Conservation (phyloP, 2,888 invertebrate species). For the Lepetodrilus schrolli region DNA sequence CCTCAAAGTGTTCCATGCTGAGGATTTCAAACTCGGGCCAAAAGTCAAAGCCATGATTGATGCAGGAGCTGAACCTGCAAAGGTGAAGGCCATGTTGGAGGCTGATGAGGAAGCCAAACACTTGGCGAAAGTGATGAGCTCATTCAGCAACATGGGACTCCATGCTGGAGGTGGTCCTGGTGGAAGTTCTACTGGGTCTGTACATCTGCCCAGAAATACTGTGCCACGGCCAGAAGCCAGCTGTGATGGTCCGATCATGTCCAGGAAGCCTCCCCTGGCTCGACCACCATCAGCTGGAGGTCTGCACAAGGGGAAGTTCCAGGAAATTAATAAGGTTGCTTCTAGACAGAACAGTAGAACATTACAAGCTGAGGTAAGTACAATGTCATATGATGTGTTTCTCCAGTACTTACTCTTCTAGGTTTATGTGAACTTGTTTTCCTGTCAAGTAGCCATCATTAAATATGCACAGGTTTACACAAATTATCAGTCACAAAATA, state of each 20-base stretch:
- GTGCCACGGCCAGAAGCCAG: slow-evolving; percentile 39
- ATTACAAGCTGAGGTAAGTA: too few species aligned
- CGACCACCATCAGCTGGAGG: slow-evolving; percentile 58
- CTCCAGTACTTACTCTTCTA: too few species aligned
- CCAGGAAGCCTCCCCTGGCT: slow-evolving; percentile 33
- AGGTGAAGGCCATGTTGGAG: slow-evolving; percentile 51
- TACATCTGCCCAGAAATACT: slow-evolving; percentile 37
- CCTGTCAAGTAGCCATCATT: too few species aligned
- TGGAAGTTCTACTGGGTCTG: slow-evolving; percentile 42
- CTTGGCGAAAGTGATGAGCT: slow-evolving; percentile 65
- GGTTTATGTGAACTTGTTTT: too few species aligned
- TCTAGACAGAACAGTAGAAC: neutral
- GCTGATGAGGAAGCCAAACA: slow-evolving; percentile 61
- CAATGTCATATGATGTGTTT: too few species aligned
- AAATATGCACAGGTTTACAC: too few species aligned
- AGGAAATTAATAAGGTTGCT: slow-evolving; percentile 54
- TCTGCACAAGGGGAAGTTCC: slow-evolving; percentile 53
- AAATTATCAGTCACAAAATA: too few species aligned
- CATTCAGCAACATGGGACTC: slow-evolving; percentile 67
- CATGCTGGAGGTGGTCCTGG: slow-evolving; percentile 65
- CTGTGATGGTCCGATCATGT: slow-evolving; percentile 37
- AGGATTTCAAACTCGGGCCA: slow-evolving; percentile 52
- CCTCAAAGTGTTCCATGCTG: slow-evolving; percentile 52
- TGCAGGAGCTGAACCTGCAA: slow-evolving; percentile 50
- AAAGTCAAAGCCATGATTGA: slow-evolving; percentile 60